Evolutionary conservation across 2,797 vertebrate genomes (phyloP).

Genomic region (Fistularia commersonii): DNA sequence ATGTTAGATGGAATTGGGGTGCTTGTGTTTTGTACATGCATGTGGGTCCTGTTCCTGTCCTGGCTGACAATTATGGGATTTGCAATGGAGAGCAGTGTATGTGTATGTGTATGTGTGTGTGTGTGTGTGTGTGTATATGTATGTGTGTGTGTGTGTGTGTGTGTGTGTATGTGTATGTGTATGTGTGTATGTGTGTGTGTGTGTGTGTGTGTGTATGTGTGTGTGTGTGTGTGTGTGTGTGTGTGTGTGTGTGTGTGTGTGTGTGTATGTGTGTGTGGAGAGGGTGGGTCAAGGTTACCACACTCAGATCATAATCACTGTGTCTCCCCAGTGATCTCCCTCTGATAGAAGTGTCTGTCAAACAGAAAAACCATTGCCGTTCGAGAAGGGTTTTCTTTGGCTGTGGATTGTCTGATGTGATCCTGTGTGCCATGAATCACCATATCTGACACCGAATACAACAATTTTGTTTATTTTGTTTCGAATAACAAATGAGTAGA

Average conservation of each 20-base stretch:
- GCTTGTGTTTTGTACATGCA: too few species aligned
- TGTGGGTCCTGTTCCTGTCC: too few species aligned
- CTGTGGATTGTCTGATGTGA: constrained; percentile 7
- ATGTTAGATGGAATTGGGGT: too few species aligned
- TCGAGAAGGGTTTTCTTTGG: too few species aligned
- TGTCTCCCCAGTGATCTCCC: constrained; percentile 70
- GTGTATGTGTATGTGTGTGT: neutral
- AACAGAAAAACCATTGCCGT: constrained; percentile 27
- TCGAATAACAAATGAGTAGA: constrained; percentile 40
- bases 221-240: constrained; percentile 11
- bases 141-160: constrained; percentile 44
- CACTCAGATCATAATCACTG: constrained; percentile 70
- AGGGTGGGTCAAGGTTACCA: constrained; percentile 66
- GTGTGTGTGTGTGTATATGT: neutral
- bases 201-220: constrained; percentile 9
- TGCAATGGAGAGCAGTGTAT: too few species aligned
- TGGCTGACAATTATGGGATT: too few species aligned
- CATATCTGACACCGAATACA: constrained; percentile 4
- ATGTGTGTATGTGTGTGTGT: neutral
- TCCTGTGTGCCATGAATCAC: constrained; percentile 26
- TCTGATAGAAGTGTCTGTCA: constrained; percentile 65
- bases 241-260: neutral
- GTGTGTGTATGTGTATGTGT: neutral
- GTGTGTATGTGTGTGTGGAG: constrained; percentile 32
- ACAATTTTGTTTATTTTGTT: neutral